Evolutionary conservation across 1,140 invertebrate species (phyloP), one percentile per base, ranked within the genome.

Genomic region (Drosophila sp.): DNA sequence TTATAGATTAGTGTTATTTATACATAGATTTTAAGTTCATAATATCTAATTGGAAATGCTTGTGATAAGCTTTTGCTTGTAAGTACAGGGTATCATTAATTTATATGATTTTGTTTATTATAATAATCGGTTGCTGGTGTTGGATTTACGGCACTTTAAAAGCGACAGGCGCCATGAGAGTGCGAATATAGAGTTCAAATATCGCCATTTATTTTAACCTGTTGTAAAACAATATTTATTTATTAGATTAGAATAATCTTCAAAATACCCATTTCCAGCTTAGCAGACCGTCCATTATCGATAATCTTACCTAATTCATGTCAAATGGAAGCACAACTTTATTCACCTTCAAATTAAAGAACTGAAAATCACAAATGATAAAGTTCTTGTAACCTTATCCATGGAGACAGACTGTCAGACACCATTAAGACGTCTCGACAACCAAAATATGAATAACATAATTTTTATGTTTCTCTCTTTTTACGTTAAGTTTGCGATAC

Each of bases 101-200:
- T 87, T 79, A 83, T 89, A 79, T 79, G 76, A 61, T 89, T 87
- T 83, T 80, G 72, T 83, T 77, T 79, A 74, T 50, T 69, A 77
- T 87, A 87, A 87, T 87, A 72, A 83, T 79, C 48, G 76, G 83
- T 79, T 66, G 75, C 11, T 62, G 71, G 80, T 83, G 80, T 80
- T 72, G 72, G 70, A 79, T 87, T 80, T 80, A 57, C 79, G 69
- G 76, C 76, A 65, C 72, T 74, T 64, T 69, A 76, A 76, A 87
- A 89, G 76, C 89, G 78, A 27, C 78, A 59, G 71, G 71, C 57
- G 64, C 50, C 63, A 48, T 78, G 72, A 56, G 87, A 84, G 82
- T 86, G 82, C 57, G 65, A 51, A 81, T 58, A 84, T 84, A 27
- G 5, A 2, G 5, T n/a, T n/a, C n/a, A 27, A 27, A 27, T 2